These are phyloP conservation scores for Halcyon malimbica DNA, from an alignment of 2,113 vertebrate genomes.

Conservation along the genomic window DNA sequence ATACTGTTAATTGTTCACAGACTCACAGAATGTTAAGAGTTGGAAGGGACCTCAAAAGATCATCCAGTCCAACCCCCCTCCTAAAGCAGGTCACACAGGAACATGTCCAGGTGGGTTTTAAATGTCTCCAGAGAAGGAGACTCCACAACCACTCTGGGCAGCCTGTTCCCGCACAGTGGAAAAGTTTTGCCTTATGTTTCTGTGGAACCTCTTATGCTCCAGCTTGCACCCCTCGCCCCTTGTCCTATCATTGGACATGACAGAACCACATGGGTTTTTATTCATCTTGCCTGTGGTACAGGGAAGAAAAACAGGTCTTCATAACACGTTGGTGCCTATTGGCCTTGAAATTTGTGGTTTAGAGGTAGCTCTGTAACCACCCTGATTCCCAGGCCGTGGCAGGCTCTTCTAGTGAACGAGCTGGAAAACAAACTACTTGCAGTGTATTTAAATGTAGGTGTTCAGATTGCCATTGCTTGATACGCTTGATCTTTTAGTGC, in stretches of 20 bases:
- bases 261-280: not conserved
- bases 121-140: too few species aligned
- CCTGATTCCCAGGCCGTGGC: not conserved
- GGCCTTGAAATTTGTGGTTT: not conserved
- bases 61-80: too few species aligned
- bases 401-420: not conserved
- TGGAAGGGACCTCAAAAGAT: too few species aligned
- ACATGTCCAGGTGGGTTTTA: too few species aligned
- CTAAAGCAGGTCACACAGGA: too few species aligned
- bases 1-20: not conserved
- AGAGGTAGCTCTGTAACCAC: not conserved
- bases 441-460: not conserved
- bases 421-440: not conserved
- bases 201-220: too few species aligned
- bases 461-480: not conserved
- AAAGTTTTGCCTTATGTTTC: too few species aligned
- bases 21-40: too few species aligned
- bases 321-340: fast-evolving
- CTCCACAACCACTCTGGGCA: too few species aligned
- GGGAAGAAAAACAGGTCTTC: not conserved
- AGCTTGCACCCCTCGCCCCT: too few species aligned
- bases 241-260: too few species aligned
- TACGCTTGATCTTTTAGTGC: not conserved
- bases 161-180: too few species aligned
- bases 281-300: not conserved